phyloP scores from a whole-genome alignment of 2,113 vertebrate genomes.

The Chloroceryle aenea region DNA sequence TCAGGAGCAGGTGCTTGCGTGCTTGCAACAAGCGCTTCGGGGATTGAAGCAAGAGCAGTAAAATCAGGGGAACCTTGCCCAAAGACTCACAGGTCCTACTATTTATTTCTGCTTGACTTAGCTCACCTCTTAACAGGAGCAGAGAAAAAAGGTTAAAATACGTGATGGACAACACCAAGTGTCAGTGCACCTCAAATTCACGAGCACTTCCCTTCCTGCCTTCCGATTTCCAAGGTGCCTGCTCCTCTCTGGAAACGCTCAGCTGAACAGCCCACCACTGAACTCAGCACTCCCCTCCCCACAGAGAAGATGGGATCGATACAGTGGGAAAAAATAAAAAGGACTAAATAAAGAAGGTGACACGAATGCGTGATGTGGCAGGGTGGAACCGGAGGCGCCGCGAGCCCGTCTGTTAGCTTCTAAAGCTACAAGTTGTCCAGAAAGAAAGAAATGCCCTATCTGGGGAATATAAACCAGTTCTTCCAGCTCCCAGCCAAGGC shows the following conservation, averaged over 20 bases:
- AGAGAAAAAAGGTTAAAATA: background rate
- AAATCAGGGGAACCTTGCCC: background rate
- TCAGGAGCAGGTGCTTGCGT: background rate
- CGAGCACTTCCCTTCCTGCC: background rate
- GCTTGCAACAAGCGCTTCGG: background rate
- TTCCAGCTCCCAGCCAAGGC: background rate
- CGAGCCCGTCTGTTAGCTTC: slow-evolving; percentile 35
- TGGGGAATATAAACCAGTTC: background rate
- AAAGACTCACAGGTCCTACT: background rate
- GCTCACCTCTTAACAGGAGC: background rate
- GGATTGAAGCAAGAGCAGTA: background rate
- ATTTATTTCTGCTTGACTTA: background rate
- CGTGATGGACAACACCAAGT: background rate
- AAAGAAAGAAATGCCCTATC: background rate
- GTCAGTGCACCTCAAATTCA: background rate
- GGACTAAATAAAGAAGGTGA: background rate
- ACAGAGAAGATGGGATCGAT: slow-evolving; percentile 2
- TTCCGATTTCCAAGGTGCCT: background rate
- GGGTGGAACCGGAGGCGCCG: background rate
- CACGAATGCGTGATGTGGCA: background rate
- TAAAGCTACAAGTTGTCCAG: slow-evolving; percentile 33
- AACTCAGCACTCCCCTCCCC: background rate
- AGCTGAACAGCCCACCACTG: background rate
- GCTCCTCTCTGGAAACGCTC: slow-evolving; percentile 19
- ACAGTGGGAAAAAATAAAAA: background rate